These are phyloP conservation scores for Drosophila demipolita DNA, from an alignment of 2,888 invertebrate genomes.

Conservation along the genomic window DNA sequence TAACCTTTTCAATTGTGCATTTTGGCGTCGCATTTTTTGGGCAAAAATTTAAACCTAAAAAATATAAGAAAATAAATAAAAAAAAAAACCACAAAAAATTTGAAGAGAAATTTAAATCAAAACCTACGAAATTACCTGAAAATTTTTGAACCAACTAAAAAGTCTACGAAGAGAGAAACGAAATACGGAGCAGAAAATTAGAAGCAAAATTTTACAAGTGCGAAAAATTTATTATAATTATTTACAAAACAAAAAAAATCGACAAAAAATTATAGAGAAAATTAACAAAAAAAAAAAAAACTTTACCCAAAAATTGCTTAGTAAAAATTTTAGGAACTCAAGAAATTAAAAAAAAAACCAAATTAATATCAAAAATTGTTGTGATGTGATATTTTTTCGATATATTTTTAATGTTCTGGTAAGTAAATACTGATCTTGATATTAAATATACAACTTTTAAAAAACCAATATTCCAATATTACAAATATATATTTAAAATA, in stretches of 20 bases:
- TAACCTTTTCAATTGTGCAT: conserved; percentile 61
- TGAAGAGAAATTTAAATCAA: conserved; percentile 60
- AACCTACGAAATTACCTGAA: conserved; percentile 85
- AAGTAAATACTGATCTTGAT: conserved; percentile 45
- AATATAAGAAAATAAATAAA: conserved; percentile 2
- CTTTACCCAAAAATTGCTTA: conserved; percentile 36
- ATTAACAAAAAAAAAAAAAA: conserved; percentile 30
- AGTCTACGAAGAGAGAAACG: conserved; percentile 53
- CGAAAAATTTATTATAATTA: conserved; percentile 73
- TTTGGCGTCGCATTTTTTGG: conserved; percentile 69
- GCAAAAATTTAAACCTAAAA: conserved; percentile 22
- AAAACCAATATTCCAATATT: not conserved
- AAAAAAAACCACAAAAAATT: conserved; percentile 43
- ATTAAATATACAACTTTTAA: not conserved
- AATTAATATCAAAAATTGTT: conserved; percentile 70
- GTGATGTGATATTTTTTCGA: conserved; percentile 82
- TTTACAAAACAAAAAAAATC: conserved; percentile 59
- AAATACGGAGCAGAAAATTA: conserved; percentile 39
- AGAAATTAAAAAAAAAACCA: conserved; percentile 54
- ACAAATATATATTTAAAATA: not conserved
- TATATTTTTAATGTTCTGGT: conserved; percentile 75
- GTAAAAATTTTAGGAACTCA: conserved; percentile 57
- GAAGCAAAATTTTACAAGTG: conserved; percentile 73
- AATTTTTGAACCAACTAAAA: conserved; percentile 70
- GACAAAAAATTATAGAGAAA: conserved; percentile 33